These are phyloP conservation scores for Yponomeuta malinellus DNA, from an alignment of 2,888 invertebrate species.

Conservation along the genomic window DNA sequence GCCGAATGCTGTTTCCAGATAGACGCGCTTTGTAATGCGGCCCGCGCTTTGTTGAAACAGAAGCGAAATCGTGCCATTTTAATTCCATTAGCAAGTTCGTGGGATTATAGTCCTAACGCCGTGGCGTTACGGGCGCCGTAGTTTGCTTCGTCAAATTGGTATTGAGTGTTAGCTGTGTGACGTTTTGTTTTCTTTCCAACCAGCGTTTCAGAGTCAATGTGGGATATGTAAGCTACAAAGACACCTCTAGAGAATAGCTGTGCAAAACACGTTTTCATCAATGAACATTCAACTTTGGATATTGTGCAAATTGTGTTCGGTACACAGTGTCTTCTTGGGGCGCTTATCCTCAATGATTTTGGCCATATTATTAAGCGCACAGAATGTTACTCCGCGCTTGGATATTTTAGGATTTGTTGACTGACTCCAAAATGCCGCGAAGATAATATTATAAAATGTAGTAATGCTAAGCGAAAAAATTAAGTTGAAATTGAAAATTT, in stretches of 20 bases:
- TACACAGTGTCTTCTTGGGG: too few relatives aligned
- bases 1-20: background rate
- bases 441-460: too few relatives aligned
- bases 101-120: background rate
- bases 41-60: background rate
- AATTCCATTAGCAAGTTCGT: background rate
- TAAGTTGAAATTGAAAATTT: too few relatives aligned
- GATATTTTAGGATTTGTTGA: too few relatives aligned
- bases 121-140: background rate
- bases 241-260: background rate
- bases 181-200: slow-evolving; percentile 6
- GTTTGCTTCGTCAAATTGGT: background rate
- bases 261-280: background rate
- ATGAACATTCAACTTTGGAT: background rate
- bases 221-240: background rate
- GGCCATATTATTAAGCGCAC: too few relatives aligned
- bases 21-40: background rate
- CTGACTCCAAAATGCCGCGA: too few relatives aligned
- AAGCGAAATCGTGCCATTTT: background rate
- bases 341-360: too few relatives aligned
- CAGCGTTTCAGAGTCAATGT: background rate
- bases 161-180: slow-evolving; percentile 6
- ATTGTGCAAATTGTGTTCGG: too few relatives aligned
- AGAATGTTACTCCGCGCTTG: too few relatives aligned
- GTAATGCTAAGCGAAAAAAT: too few relatives aligned